phyloP scores from a whole-genome alignment of 2,888 invertebrate species.

The Eumacrocentrus americanus region DNA sequence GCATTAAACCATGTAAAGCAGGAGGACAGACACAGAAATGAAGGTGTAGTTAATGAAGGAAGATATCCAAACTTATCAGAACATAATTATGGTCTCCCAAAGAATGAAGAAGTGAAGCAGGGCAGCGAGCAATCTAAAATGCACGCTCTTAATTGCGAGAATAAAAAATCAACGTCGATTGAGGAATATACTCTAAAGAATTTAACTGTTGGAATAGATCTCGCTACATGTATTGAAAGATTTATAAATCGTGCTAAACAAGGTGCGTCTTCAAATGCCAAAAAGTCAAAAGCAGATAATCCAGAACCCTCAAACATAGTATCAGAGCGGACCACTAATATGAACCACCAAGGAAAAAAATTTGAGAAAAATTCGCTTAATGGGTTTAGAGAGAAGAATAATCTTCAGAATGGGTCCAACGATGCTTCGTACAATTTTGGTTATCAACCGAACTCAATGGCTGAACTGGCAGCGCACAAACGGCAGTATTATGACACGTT shows the following conservation, averaged over 20 bases:
- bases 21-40: background rate
- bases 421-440: conserved; percentile 14
- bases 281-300: no score
- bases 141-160: conserved; percentile 42
- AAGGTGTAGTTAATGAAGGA: background rate
- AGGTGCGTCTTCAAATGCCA: background rate
- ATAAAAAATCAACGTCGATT: conserved; percentile 10
- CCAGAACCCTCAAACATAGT: no score
- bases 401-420: conserved; percentile 16
- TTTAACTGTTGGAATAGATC: conserved; percentile 35
- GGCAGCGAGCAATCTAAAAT: conserved; percentile 34
- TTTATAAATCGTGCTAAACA: conserved; percentile 42
- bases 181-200: conserved; percentile 26
- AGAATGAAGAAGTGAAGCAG: background rate
- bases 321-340: no score
- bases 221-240: conserved; percentile 41
- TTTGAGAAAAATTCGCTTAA: conserved; percentile 1
- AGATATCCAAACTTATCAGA: background rate
- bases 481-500: conserved; percentile 49
- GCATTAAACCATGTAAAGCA: background rate
- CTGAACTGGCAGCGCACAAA: conserved; percentile 44
- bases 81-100: background rate
- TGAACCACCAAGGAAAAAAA: conserved; percentile 23
- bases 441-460: conserved; percentile 34
- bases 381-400: background rate